Conservation (phyloP, 2,888 invertebrate species). For the Cremastinae sp. region DNA sequence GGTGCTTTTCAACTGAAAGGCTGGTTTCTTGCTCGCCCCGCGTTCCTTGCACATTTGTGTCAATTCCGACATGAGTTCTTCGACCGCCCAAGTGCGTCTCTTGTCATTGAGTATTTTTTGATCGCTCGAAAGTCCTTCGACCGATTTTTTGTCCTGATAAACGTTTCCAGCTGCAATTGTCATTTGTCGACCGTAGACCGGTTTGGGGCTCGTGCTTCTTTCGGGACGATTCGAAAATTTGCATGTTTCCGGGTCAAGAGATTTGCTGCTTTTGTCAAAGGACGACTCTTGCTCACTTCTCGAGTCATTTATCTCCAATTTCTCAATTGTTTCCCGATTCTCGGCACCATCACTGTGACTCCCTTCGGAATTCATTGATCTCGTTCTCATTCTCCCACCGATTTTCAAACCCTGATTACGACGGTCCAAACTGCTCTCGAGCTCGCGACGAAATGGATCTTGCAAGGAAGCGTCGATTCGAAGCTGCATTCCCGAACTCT, state of each 20-base stretch:
- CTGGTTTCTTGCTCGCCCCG: constrained; percentile 58
- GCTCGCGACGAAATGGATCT: constrained; percentile 72
- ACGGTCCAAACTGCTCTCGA: constrained; percentile 66
- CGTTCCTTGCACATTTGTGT: constrained; percentile 68
- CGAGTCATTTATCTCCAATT: background rate
- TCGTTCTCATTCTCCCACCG: constrained; percentile 49
- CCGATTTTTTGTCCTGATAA: constrained; percentile 46
- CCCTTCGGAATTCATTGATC: constrained; percentile 62
- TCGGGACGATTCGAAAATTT: constrained; percentile 51
- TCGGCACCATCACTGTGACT: constrained; percentile 60
- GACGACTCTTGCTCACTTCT: constrained; percentile 22
- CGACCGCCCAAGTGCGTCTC: constrained; percentile 76
- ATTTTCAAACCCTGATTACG: constrained; percentile 48
- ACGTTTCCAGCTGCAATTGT: constrained; percentile 53
- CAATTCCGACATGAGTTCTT: constrained; percentile 74
- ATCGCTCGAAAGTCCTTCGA: constrained; percentile 31
- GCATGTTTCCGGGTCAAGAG: constrained; percentile 55
- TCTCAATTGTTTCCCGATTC: constrained; percentile 16
- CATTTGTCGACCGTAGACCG: constrained; percentile 58
- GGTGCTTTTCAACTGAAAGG: constrained; percentile 64
- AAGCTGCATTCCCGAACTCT: constrained; percentile 60
- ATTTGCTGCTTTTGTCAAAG: constrained; percentile 53
- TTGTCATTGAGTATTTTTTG: constrained; percentile 71
- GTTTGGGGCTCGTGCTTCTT: constrained; percentile 58
- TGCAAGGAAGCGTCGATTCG: constrained; percentile 63